These are phyloP conservation scores for Phasia obesa DNA, from an alignment of 2,888 invertebrate species.

Conservation along the genomic window DNA sequence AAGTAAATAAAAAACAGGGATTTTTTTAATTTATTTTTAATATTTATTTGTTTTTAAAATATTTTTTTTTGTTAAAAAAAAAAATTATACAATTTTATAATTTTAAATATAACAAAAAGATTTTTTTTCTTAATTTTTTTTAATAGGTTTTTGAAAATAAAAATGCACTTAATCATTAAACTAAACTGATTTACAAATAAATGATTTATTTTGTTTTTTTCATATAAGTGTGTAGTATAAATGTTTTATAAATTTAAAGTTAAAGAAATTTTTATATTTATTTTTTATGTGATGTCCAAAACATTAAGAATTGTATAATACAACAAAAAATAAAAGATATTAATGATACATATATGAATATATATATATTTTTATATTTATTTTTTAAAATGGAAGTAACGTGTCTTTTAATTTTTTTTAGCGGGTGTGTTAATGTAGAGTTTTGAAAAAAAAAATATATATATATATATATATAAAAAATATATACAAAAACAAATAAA, in stretches of 20 bases:
- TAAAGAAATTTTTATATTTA: constrained; percentile 30
- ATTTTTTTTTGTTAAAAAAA: constrained; percentile 55
- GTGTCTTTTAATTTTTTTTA: constrained; percentile 58
- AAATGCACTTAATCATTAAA: constrained; percentile 69
- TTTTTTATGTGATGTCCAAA: constrained; percentile 62
- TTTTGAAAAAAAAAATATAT: constrained; percentile 40
- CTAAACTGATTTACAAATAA: constrained; percentile 61
- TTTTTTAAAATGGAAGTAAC: constrained; percentile 67
- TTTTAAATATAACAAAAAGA: constrained; percentile 49
- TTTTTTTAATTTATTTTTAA: constrained; percentile 39
- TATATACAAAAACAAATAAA: constrained; percentile 51
- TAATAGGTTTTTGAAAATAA: constrained; percentile 36
- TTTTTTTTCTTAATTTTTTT: constrained; percentile 22
- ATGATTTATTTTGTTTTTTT: constrained; percentile 43
- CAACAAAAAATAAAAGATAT: constrained; percentile 41
- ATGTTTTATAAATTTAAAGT: constrained; percentile 6
- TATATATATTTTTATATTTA: constrained; percentile 44
- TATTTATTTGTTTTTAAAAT: constrained; percentile 66
- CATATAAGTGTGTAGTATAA: background rate
- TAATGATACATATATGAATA: constrained; percentile 13
- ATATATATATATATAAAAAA: no score
- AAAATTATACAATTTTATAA: constrained; percentile 60
- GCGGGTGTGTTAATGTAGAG: constrained; percentile 6
- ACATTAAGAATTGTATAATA: constrained; percentile 41
- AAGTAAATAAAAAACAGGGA: constrained; percentile 55